Evolutionary conservation across 2,888 invertebrate species (phyloP).

Genomic region (Melitaea athalia): DNA sequence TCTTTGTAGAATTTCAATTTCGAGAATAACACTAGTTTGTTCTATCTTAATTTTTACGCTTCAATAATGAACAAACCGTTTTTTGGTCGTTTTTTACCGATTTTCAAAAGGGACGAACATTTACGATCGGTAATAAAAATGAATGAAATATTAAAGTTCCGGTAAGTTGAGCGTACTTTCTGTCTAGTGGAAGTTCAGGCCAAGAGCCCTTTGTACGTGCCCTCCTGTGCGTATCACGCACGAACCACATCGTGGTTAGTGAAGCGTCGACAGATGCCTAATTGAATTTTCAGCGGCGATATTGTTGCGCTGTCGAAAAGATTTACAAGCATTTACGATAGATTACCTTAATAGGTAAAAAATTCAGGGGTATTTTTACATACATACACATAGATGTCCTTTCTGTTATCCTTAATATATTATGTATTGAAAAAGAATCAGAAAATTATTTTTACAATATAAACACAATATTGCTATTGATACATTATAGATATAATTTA

Average conservation of each 20-base stretch:
- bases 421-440: no score
- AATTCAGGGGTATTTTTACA: background rate
- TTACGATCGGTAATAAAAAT: constrained; percentile 5
- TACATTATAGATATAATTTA: no score
- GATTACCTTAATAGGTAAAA: constrained; percentile 17
- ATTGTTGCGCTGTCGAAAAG: constrained; percentile 58
- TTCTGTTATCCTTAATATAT: no score
- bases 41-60: no score
- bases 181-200: constrained; percentile 22
- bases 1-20: no score
- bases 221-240: constrained; percentile 60
- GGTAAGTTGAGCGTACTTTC: constrained; percentile 3
- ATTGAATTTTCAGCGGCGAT: constrained; percentile 71
- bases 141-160: constrained; percentile 1
- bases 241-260: constrained; percentile 57
- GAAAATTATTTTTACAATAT: no score
- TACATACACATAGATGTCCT: background rate
- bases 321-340: constrained; percentile 50
- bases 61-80: no score
- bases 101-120: background rate
- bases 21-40: no score
- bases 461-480: no score
- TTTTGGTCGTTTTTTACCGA: background rate
- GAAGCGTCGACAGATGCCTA: constrained; percentile 70
- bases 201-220: constrained; percentile 57